Percentiles rank a stretch among this genome's conserved stretches.
Conservation (phyloP, 2,113 vertebrate genomes). For the Hypocryptadius cinnamomeus region DNA sequence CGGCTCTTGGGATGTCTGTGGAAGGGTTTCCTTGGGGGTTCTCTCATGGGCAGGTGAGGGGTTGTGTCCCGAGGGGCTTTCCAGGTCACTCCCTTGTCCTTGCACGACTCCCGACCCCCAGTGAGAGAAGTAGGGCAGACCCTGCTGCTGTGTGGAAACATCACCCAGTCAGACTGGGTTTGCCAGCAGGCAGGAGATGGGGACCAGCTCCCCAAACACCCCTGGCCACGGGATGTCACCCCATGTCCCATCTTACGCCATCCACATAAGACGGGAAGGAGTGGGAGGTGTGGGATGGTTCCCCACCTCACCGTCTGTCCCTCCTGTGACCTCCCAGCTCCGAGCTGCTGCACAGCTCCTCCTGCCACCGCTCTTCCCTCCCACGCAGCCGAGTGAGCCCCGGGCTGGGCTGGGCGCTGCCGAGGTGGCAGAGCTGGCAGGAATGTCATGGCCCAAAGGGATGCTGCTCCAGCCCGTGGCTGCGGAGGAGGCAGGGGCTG, state of each 20-base stretch:
- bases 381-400: fast-evolving
- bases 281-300: not conserved
- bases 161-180: not conserved
- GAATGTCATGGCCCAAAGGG: not conserved
- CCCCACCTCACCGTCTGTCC: not conserved
- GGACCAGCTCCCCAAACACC: not conserved
- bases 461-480: fast-evolving
- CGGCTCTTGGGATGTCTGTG: not conserved
- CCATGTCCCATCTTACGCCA: too few species aligned
- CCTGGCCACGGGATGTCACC: not conserved
- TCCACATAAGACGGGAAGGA: not conserved
- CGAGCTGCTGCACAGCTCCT: not conserved
- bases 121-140: not conserved
- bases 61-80: not conserved
- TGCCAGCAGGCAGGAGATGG: not conserved
- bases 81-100: not conserved
- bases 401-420: not conserved
- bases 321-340: not conserved
- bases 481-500: not conserved
- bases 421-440: not conserved
- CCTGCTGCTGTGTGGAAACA: not conserved
- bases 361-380: not conserved
- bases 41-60: not conserved
- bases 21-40: not conserved
- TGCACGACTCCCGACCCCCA: not conserved